These are phyloP conservation scores for Periparus ater DNA, from an alignment of 2,797 vertebrate genomes.

Conservation along the genomic window DNA sequence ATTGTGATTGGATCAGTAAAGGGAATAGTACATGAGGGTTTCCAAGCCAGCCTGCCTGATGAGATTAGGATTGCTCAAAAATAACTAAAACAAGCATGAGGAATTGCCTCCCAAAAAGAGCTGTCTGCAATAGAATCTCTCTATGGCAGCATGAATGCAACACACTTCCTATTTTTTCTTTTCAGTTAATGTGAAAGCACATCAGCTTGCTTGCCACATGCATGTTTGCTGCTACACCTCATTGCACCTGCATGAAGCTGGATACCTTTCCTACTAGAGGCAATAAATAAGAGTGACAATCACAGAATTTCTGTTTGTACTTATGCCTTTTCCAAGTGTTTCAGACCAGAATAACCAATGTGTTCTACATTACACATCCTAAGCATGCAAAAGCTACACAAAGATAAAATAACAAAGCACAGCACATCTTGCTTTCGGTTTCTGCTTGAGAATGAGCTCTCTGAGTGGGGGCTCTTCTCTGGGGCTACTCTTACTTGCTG, in stretches of 20 bases:
- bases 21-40: not conserved
- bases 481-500: not conserved
- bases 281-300: not conserved
- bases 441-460: not conserved
- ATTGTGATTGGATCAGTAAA: not conserved
- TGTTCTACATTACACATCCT: not conserved
- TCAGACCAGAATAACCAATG: not conserved
- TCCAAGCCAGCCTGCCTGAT: not conserved
- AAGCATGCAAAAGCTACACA: not conserved
- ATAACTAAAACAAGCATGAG: not conserved
- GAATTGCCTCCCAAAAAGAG: not conserved
- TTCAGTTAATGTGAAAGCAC: not conserved
- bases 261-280: not conserved
- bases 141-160: not conserved
- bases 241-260: not conserved
- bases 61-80: not conserved
- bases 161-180: not conserved
- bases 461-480: not conserved
- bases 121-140: not conserved
- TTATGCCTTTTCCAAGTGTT: not conserved
- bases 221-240: not conserved
- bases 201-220: not conserved
- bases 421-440: not conserved
- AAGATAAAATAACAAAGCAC: not conserved
- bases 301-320: not conserved